Evolutionary conservation across 2,888 invertebrate genomes (phyloP), one percentile per base, ranked within the genome.

Genomic region (Conus canariensis): DNA sequence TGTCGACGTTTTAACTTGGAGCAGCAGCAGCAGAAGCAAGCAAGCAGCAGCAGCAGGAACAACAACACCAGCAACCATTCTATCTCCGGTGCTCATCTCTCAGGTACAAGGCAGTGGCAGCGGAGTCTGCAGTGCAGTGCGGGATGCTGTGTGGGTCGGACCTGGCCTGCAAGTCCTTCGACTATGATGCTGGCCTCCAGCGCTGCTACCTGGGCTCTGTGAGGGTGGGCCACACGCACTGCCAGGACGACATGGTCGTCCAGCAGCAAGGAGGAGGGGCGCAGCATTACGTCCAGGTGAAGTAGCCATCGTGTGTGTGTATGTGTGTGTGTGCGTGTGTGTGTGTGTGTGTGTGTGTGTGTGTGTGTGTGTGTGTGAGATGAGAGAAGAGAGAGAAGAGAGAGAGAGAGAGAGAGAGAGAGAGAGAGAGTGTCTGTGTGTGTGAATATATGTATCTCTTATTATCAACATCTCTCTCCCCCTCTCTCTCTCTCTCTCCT

Each of bases 131-230:
- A 2, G 60, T 85, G 85, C 60, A 85, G 25, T 85, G 85, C 14
- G 60, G 60, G 10, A 22, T 85, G 60, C 85, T 60, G 85, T 85
- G 85, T 85, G 60, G 60, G 14, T n/a, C 60, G 12, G 85, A 85
- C 60, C 22, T 12, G n/a, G 60, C 10, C 85, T 85, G 85, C 85
- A 60, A 60, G 85, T 85, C 85, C 25, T 85, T 85, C 25, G 85
- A 85, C 25, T 85, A 85, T 30, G 25, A 85, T 25, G 14, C 59
- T n/a, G 14, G 3, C 60, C 25, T 22, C 25, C 3, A 25, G 0
- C 22, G 25, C 22, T 85, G 85, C 22, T 60, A 60, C 25, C 60
- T 85, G 85, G 60, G 85, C 10, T 85, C 85, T 12, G 60, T 60
- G 60, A 14, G 12, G 12, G 85, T 85, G 25, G 60, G 85, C 25